Conservation (phyloP, 2,888 invertebrate species). For the Lithophane semibrunnea region DNA sequence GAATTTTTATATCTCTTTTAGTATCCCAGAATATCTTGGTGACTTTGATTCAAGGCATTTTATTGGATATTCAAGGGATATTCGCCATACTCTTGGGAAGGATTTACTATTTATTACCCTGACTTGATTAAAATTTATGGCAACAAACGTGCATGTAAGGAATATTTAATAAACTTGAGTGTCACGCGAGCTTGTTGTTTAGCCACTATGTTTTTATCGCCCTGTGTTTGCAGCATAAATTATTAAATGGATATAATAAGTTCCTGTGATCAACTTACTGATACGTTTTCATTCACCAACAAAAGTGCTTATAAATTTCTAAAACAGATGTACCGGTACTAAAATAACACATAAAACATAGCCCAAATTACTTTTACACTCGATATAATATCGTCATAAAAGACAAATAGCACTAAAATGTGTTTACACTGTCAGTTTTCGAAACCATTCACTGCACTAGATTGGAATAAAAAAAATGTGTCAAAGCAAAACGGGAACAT, state of each 20-base stretch:
- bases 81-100: conserved; percentile 32
- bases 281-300: conserved; percentile 12
- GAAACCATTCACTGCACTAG: conserved; percentile 65
- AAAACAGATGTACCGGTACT: conserved; percentile 40
- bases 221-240: conserved; percentile 16
- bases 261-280: neutral
- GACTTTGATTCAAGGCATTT: conserved; percentile 67
- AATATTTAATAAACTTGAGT: conserved; percentile 47
- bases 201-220: neutral
- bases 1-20: conserved; percentile 42
- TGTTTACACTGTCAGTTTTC: conserved; percentile 37
- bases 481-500: conserved; percentile 57
- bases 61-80: conserved; percentile 52
- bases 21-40: conserved; percentile 55
- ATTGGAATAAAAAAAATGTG: conserved; percentile 48
- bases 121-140: conserved; percentile 33
- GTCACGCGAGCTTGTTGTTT: conserved; percentile 43
- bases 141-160: conserved; percentile 22
- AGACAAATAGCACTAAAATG: conserved; percentile 21
- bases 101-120: conserved; percentile 44
- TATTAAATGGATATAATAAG: conserved; percentile 5
- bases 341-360: conserved; percentile 60
- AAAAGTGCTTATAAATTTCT: conserved; percentile 27
- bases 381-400: conserved; percentile 42
- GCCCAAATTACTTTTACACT: conserved; percentile 61